phyloP scores from a whole-genome alignment of 2,888 invertebrate species.

The Amiota mariae region DNA sequence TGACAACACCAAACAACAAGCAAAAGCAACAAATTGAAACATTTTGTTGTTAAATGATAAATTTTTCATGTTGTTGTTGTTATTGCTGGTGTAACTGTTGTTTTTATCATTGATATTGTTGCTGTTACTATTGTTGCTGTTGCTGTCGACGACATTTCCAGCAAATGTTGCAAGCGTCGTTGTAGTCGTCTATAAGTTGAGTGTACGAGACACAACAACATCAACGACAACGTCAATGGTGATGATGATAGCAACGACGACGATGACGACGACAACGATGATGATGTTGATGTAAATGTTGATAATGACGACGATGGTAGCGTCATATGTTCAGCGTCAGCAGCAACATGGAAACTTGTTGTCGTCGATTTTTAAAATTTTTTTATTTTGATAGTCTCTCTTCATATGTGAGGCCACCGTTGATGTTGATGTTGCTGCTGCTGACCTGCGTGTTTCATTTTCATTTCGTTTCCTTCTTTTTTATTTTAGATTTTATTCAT shows the following conservation, averaged over 20 bases:
- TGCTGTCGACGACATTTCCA: slow-evolving; percentile 35
- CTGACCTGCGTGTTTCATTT: slow-evolving; percentile 4
- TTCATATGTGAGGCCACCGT: not conserved
- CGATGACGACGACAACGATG: not conserved
- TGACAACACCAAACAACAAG: slow-evolving; percentile 30
- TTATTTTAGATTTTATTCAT: not conserved
- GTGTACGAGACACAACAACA: slow-evolving; percentile 19
- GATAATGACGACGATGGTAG: not conserved
- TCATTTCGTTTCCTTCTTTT: not conserved
- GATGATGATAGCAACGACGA: not conserved
- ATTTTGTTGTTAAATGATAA: slow-evolving; percentile 6
- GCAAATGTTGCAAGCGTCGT: slow-evolving; percentile 47
- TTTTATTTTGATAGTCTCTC: not conserved
- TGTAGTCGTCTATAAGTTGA: slow-evolving; percentile 44
- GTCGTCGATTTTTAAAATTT: not conserved
- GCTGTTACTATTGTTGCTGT: slow-evolving; percentile 42
- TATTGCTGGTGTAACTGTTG: slow-evolving; percentile 24
- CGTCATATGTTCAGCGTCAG: slow-evolving; percentile 17
- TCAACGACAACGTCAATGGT: not conserved
- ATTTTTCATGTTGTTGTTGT: slow-evolving; percentile 20
- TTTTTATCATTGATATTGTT: slow-evolving; percentile 37
- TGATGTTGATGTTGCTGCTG: not conserved
- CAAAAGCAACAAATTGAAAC: slow-evolving; percentile 35
- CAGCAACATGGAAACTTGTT: not conserved
- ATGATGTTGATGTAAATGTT: not conserved